These are phyloP conservation scores for Leucania comma DNA, from an alignment of 2,888 invertebrate genomes.

Conservation along the genomic window DNA sequence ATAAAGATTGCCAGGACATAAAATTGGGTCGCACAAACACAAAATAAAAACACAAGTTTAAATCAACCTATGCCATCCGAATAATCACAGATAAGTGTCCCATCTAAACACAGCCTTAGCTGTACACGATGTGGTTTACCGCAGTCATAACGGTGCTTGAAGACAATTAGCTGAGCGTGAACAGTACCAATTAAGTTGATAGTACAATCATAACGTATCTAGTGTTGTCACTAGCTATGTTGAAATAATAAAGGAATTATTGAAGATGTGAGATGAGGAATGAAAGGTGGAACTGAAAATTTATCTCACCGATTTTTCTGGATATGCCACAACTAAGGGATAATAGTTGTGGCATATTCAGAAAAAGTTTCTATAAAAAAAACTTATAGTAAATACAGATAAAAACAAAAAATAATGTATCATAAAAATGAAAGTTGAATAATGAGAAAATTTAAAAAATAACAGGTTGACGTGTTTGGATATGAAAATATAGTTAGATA, in stretches of 20 bases:
- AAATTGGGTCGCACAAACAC: not conserved
- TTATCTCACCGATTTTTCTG: no score
- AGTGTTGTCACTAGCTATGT: conserved; percentile 36
- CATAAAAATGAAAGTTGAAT: no score
- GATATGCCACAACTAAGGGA: no score
- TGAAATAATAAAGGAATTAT: conserved; percentile 15
- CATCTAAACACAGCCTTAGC: conserved; percentile 42
- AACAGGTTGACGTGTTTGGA: not conserved
- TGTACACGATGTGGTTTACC: conserved; percentile 44
- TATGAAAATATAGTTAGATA: not conserved
- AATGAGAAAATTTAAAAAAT: not conserved
- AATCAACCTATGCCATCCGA: not conserved
- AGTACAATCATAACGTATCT: conserved; percentile 27
- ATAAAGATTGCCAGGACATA: no score
- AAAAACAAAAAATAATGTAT: not conserved
- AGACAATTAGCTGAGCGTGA: conserved; percentile 56
- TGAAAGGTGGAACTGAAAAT: not conserved
- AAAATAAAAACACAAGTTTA: not conserved
- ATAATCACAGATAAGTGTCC: conserved; percentile 16
- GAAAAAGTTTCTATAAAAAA: no score
- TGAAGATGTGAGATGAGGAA: not conserved
- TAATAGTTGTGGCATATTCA: no score
- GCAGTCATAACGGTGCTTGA: conserved; percentile 52
- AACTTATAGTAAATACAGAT: not conserved
- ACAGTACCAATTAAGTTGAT: conserved; percentile 54